phyloP scores from a whole-genome alignment of 1,140 invertebrate genomes.

The Maniola jurtina region DNA sequence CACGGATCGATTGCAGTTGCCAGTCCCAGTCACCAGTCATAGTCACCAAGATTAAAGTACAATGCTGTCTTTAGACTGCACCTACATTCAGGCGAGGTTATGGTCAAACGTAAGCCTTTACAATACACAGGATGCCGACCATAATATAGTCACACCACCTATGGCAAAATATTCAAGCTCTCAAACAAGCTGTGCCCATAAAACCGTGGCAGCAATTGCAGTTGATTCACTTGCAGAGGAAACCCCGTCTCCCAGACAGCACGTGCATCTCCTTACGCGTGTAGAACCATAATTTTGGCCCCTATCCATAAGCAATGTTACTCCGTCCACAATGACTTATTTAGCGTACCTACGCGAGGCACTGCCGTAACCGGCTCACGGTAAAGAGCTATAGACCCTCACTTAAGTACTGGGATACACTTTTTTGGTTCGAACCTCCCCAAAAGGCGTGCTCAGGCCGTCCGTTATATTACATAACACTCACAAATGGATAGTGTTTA shows the following conservation, averaged over 20 bases:
- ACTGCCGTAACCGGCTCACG: slow-evolving; percentile 41
- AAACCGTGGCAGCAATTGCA: slow-evolving; percentile 9
- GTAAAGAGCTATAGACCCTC: slow-evolving; percentile 48
- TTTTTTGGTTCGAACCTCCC: slow-evolving; percentile 41
- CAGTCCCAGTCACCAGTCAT: too few species aligned
- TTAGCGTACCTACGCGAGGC: slow-evolving; percentile 47
- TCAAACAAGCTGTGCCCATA: not conserved
- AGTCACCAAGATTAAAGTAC: too few species aligned
- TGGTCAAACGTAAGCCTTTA: too few species aligned
- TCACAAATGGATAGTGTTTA: slow-evolving; percentile 23
- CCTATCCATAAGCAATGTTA: slow-evolving; percentile 50
- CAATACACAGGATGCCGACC: too few species aligned
- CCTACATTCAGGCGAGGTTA: too few species aligned
- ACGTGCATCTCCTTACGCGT: slow-evolving; percentile 54
- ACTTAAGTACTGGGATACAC: slow-evolving; percentile 45
- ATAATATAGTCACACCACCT: not conserved
- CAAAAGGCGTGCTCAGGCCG: slow-evolving; percentile 32
- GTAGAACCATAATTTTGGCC: slow-evolving; percentile 55
- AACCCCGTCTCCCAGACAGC: slow-evolving; percentile 46
- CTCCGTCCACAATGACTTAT: slow-evolving; percentile 46
- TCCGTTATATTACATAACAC: slow-evolving; percentile 26
- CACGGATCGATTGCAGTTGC: too few species aligned
- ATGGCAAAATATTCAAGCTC: not conserved
- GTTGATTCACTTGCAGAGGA: slow-evolving; percentile 38
- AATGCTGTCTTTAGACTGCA: too few species aligned